Percentiles rank a stretch among this genome's conserved stretches.
Conservation (phyloP, 2,888 invertebrate genomes). For the Archaeoteleia sp. region DNA sequence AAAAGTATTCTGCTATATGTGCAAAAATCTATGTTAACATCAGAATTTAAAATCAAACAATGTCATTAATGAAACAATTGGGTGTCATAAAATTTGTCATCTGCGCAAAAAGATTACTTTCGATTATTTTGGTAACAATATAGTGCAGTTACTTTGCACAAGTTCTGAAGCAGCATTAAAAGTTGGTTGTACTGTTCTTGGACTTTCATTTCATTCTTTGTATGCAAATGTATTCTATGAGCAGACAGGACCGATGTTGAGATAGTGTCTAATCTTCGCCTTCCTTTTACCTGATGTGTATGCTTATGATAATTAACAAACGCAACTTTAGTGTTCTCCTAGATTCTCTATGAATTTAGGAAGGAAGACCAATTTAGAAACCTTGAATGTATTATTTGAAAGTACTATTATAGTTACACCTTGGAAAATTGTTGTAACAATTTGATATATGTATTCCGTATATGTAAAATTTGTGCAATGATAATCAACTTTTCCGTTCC, state of each 20-base stretch:
- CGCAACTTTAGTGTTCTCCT: conserved; percentile 1
- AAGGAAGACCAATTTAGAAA: conserved; percentile 22
- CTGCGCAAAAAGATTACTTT: conserved; percentile 23
- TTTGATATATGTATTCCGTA: too few species aligned
- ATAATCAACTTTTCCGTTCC: too few species aligned
- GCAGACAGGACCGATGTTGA: conserved; percentile 26
- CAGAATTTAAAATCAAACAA: too few species aligned
- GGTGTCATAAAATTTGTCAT: too few species aligned
- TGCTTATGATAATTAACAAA: conserved; percentile 38
- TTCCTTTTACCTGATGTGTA: conserved; percentile 32
- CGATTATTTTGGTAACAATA: conserved; percentile 20
- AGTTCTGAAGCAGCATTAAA: conserved; percentile 11
- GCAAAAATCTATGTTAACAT: too few species aligned
- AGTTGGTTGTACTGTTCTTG: conserved; percentile 21
- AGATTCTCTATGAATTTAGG: conserved; percentile 3
- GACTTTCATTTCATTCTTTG: conserved; percentile 45
- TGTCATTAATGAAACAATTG: too few species aligned
- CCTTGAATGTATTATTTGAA: conserved; percentile 4
- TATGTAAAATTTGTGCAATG: too few species aligned
- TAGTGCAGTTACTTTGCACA: neutral
- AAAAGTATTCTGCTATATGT: too few species aligned
- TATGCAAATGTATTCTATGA: conserved; percentile 32
- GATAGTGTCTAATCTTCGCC: conserved; percentile 28
- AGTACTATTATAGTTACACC: neutral
- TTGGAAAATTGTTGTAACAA: neutral